Base-by-base conservation (phyloP, 2,797 vertebrate genomes). In the Merluccius polli region DNA sequence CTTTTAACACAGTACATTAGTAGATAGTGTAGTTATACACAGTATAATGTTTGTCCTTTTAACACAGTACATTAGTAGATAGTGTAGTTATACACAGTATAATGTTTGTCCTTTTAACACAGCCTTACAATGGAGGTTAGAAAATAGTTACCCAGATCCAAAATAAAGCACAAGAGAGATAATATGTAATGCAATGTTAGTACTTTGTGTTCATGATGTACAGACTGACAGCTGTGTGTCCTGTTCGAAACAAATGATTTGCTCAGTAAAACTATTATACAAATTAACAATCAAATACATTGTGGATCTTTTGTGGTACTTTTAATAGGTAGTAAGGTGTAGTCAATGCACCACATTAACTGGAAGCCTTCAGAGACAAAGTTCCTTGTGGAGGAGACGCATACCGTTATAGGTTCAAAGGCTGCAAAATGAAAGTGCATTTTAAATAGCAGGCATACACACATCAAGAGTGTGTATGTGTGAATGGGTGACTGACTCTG, bases 391-490 rank as follows among this genome's bases (percentile, higher is more conserved):
- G 52, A 59, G 21, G 59, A 27, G 9, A 65, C 70, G 41, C 73
- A 77, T 76, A 71, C 76, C 77, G 70, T 31, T 38, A 79, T 1
- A 27, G 59, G 32, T 77, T 86, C 65, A 74, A 75, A 82, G 82
- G 78, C 85, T 88, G 71, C 75, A 77, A 75, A 79, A 80, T 87
- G 76, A 91, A 91, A 91, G 88, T 90, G 88, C 89, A 87, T 90
- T 89, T 91, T 84, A 41, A 82, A 83, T 41, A 74, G 85, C 88
- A 89, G 87, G 86, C 70, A 67, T 78, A 79, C 79, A 84, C 78
- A 81, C 72, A 29, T 27, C 76, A 18, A 79, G 75, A 59, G 73
- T 70, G 81, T 68, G 70, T 67, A 29, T 84, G 59, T 41, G 63
- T 69, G 63, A 73, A 52, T 80, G 35, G 72, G 73, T 70, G 59